phyloP scores from a whole-genome alignment of 1,140 invertebrate species.

The Sipha flava region DNA sequence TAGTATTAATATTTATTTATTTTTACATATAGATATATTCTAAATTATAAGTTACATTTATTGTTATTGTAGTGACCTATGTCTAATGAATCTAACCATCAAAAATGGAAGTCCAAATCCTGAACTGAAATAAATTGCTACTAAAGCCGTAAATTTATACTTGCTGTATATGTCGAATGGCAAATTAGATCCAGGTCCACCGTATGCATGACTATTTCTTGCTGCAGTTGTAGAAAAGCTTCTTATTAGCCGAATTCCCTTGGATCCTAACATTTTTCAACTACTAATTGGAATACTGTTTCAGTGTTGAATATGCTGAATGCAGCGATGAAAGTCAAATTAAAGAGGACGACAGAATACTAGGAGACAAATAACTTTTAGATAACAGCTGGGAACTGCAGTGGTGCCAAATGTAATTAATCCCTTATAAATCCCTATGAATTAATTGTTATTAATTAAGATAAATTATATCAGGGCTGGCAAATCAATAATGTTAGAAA shows the following conservation, averaged over 20 bases:
- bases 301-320: background rate
- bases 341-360: background rate
- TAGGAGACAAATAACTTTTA: background rate
- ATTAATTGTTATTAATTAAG: background rate
- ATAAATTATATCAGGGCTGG: no score
- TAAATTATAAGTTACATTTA: background rate
- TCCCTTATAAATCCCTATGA: background rate
- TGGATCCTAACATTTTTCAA: background rate
- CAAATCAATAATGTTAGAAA: background rate
- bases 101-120: slow-evolving; percentile 23
- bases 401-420: slow-evolving; percentile 2
- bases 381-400: slow-evolving; percentile 9
- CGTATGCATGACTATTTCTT: slow-evolving; percentile 14
- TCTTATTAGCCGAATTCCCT: background rate
- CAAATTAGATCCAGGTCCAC: slow-evolving; percentile 17
- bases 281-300: background rate
- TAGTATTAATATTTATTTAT: background rate
- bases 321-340: background rate
- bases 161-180: slow-evolving; percentile 4
- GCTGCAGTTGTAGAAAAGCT: background rate
- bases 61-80: background rate
- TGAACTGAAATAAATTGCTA: slow-evolving; percentile 5
- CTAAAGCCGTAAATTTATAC: slow-evolving; percentile 22
- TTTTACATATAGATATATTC: background rate
- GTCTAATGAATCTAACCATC: slow-evolving; percentile 3